These are phyloP conservation scores for Volucella bombylans DNA, from an alignment of 2,888 invertebrate species.

Conservation along the genomic window DNA sequence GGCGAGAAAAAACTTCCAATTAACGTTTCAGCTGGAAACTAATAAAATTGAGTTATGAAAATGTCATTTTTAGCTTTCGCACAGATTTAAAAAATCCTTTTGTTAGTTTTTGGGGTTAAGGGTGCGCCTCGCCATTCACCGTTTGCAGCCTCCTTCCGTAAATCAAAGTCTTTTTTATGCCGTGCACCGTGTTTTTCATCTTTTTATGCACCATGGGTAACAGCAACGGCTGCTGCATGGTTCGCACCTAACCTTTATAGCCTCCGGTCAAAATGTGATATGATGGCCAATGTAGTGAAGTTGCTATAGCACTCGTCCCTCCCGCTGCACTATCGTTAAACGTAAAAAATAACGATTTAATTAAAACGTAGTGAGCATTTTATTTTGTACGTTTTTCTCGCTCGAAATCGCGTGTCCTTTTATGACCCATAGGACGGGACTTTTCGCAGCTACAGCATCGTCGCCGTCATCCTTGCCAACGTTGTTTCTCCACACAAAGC, in stretches of 20 bases:
- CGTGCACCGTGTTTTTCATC: constrained; percentile 5
- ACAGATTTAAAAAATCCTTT: constrained; percentile 22
- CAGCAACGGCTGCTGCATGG: too few species aligned
- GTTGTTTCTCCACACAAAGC: constrained; percentile 34
- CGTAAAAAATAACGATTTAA: constrained; percentile 52
- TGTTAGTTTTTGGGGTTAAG: neutral
- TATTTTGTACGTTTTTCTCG: constrained; percentile 39
- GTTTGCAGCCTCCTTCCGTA: neutral
- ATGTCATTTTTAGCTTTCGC: constrained; percentile 51
- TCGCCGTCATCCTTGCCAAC: constrained; percentile 1
- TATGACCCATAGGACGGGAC: constrained; percentile 42
- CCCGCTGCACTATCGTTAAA: constrained; percentile 9
- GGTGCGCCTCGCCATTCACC: neutral
- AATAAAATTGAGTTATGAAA: constrained; percentile 61
- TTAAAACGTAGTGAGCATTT: constrained; percentile 63
- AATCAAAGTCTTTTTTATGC: neutral
- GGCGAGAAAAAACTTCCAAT: constrained; percentile 31
- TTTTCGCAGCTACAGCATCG: constrained; percentile 29
- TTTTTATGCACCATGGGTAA: neutral
- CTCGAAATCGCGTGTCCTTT: constrained; percentile 57
- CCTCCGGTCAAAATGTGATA: constrained; percentile 19
- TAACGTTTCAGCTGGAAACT: constrained; percentile 50
- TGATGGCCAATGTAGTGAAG: constrained; percentile 29
- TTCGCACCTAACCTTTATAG: constrained; percentile 37
- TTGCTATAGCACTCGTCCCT: neutral